These are phyloP conservation scores for Drosophila mauritiana DNA, from an alignment of 1,140 invertebrate species.

Conservation along the genomic window DNA sequence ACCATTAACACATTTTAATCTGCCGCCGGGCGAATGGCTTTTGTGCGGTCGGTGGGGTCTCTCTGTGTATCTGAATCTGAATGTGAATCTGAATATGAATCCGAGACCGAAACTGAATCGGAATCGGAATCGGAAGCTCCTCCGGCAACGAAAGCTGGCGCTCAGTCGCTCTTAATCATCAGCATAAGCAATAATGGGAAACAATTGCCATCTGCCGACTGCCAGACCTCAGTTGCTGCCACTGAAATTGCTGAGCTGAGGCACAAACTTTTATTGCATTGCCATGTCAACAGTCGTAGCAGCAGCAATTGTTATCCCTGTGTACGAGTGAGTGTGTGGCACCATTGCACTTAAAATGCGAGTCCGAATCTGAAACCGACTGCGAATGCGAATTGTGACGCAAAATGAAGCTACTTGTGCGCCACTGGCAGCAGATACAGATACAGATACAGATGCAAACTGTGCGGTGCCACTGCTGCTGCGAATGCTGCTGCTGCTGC, in stretches of 20 bases:
- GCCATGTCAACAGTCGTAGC: conserved; percentile 73
- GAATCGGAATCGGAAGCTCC: conserved; percentile 14
- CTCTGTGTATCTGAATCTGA: conserved; percentile 1
- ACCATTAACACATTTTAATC: conserved; percentile 83
- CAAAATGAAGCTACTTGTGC: conserved; percentile 82
- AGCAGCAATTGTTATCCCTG: conserved; percentile 62
- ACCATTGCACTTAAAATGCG: conserved; percentile 77
- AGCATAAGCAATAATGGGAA: conserved; percentile 80
- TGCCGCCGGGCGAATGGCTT: conserved; percentile 71
- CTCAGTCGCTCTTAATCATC: conserved; percentile 77
- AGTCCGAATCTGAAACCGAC: conserved; percentile 48
- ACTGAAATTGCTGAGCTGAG: conserved; percentile 62
- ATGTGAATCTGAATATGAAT: conserved; percentile 5
- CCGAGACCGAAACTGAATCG: not conserved
- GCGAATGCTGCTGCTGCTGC: conserved; percentile 47
- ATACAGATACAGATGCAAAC: conserved; percentile 25
- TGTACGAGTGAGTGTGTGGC: conserved; percentile 39
- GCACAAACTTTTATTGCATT: conserved; percentile 80
- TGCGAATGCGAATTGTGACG: conserved; percentile 71
- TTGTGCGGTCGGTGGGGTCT: conserved; percentile 55
- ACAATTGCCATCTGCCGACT: conserved; percentile 71
- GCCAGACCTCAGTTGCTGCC: conserved; percentile 40
- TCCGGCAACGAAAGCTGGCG: conserved; percentile 31
- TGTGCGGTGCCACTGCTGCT: conserved; percentile 40
- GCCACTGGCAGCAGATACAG: conserved; percentile 46